These are phyloP conservation scores for Sakesphorus luctuosus DNA, from an alignment of 2,113 vertebrate genomes.

Conservation along the genomic window DNA sequence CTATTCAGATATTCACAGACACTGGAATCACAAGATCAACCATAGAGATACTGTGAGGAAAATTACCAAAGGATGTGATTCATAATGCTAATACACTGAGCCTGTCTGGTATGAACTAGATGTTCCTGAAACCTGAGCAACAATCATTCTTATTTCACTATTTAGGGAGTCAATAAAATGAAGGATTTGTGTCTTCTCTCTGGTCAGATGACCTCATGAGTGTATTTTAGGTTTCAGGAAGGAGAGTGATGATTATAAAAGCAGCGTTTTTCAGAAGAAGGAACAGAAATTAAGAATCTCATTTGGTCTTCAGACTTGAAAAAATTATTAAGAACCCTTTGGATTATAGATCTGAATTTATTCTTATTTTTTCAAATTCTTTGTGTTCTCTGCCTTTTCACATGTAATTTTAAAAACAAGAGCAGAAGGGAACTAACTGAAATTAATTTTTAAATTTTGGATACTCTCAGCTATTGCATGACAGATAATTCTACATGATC, in stretches of 20 bases:
- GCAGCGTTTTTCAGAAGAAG: background rate
- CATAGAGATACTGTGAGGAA: background rate
- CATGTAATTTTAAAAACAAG: background rate
- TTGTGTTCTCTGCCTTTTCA: background rate
- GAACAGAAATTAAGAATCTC: background rate
- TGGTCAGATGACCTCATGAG: background rate
- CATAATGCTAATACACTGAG: background rate
- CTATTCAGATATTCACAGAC: background rate
- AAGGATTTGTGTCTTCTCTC: slow-evolving; percentile 39
- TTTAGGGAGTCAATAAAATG: slow-evolving; percentile 54
- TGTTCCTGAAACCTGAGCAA: slow-evolving; percentile 38
- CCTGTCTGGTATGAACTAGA: slow-evolving; percentile 13
- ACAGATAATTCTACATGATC: background rate
- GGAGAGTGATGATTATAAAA: background rate
- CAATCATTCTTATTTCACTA: slow-evolving; percentile 13
- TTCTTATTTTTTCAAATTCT: background rate
- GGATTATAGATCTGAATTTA: background rate
- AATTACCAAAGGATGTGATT: background rate
- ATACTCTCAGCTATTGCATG: background rate
- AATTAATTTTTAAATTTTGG: background rate
- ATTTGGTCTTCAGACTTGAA: background rate
- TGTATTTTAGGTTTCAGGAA: background rate
- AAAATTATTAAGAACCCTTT: background rate
- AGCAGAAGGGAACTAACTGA: background rate
- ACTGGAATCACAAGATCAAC: background rate